Evolutionary conservation across 2,888 invertebrate species (phyloP), one percentile per base, ranked within the genome.

Genomic region (Alentia gelatinosa): DNA sequence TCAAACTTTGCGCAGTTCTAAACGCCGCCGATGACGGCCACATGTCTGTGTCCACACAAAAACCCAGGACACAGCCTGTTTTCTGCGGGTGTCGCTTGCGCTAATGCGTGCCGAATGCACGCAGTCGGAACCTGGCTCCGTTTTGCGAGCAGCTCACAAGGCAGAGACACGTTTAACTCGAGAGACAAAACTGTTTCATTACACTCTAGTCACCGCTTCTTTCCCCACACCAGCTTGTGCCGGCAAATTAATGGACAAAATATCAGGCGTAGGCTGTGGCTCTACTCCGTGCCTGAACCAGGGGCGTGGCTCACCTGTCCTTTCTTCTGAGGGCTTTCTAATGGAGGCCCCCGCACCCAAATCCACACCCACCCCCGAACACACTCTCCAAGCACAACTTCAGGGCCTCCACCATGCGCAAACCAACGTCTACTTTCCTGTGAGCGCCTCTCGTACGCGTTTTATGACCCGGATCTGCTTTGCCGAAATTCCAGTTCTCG

Each of bases 121-220:
- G 79, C 79, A 23, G 39, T 79, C 19, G 37, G 79, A 19, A 39
- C 79, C 19, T 39, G 79, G 37, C 35, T 35, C 74, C 19, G 15
- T 79, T 79, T 39, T 79, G 74, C 23, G 56, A 56, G 56, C 19
- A 9, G 56, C 56, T 19, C n/a, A n/a, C n/a, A n/a, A n/a, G n/a
- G n/a, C n/a, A n/a, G n/a, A n/a, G 12, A n/a, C 56, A 56, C 56
- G 79, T 79, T 79, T 79, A 79, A 79, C 39, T n/a, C 23, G 56
- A n/a, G 19, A n/a, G 5, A 56, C 37, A 23, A 79, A 39, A 79
- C 35, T 79, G 79, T 79, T 79, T 79, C 79, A 79, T 79, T 79
- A 37, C 39, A 19, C 79, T 23, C 37, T 39, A 79, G 12, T 79
- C 39, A 15, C 9, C 23, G 37, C 79, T 79, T 79, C 79, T 79